Evolutionary conservation across 2,797 vertebrate genomes (phyloP), one percentile per base, ranked within the genome.

Genomic region (Melanotaenia nigrans): DNA sequence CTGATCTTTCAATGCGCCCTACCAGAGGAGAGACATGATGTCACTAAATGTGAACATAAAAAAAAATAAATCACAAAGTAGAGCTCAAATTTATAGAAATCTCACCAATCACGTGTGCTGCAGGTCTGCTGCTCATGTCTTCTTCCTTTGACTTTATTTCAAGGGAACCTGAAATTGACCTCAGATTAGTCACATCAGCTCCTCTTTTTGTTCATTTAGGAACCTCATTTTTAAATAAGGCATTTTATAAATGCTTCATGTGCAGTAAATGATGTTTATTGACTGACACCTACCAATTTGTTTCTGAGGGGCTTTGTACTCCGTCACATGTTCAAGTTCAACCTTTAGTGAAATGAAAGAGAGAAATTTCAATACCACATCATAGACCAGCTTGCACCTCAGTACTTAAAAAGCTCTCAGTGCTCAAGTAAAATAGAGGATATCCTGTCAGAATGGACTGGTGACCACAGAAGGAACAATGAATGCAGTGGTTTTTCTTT

Each of bases 21-120:
- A 81, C 38, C 65, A 38, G 24, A 71, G 1, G 16, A 32, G 40
- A 73, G 14, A 60, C 14, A 36, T 7, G 0, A 24, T 22, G 53
- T 82, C 38, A 75, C 14, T 18, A 45, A 16, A 24, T 1, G 35
- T n/a, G 1, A 4, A 32, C 24, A 49, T 42, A 3, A 36, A 7
- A 40, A 5, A 71, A 56, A 14, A 55, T 56, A 28, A 28, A 28
- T 4, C 4, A 3, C 20, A 32, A 8, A 75, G 0, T n/a, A 24
- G 9, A n/a, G 3, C 8, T 60, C 24, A 2, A 12, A 22, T 60
- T n/a, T 64, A 24, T 32, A 14, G 30, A 70, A 22, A 40, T 14
- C 14, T 4, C 89, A 99, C 97, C 95, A 81, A 94, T 96, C 62
- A 99, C 82, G 35, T 98, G 97, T 30, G 96, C 97, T 64, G 93